Base-by-base conservation (phyloP, 2,797 vertebrate genomes). In the Delichon dasypus region DNA sequence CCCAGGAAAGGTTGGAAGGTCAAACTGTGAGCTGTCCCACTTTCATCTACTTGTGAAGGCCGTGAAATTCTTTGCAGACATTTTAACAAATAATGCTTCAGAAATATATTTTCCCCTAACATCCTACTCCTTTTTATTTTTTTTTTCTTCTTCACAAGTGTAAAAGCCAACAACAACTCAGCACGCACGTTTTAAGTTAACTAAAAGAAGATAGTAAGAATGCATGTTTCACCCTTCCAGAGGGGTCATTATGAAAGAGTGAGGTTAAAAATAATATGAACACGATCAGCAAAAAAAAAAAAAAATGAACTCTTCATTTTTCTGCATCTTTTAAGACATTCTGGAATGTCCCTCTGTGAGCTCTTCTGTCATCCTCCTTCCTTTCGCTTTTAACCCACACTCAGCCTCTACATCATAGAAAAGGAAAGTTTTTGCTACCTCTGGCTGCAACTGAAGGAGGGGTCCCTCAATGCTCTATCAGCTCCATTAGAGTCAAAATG, bases 161-260 rank as follows among this genome's bases (percentile, higher is more conserved):
- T 61, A 94, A 94, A 94, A 94, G 91, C 94, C 85, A 94, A 93
- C 91, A 96, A 94, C 94, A 94, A 93, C 83, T 90, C 93, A 96
- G 93, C 85, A 91, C 0, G 30, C 61, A 65, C 67, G 85, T 94
- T 96, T 95, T 91, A 89, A 76, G 85, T 42, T 72, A 73, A 90
- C 87, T 93, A 73, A 90, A 94, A 94, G 57, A 60, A 94, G 45
- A 66, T 67, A 30, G 45, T 87, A 88, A 94, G 88, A 94, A 93
- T 50, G 57, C 80, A 58, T 75, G 74, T 81, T 93, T 94, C 85
- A 94, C 80, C 77, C 93, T 96, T 94, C 77, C 65, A 91, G 60
- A 94, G 44, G 73, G 94, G 95, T 95, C 91, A 94, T 90, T 90
- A 54, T 58, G 72, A 96, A 94, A 95, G 81, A 90, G 45, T 13